Evolutionary conservation across 2,113 vertebrate genomes (phyloP), one percentile per base, ranked within the genome.

Genomic region (Boleophthalmus pectinirostris): DNA sequence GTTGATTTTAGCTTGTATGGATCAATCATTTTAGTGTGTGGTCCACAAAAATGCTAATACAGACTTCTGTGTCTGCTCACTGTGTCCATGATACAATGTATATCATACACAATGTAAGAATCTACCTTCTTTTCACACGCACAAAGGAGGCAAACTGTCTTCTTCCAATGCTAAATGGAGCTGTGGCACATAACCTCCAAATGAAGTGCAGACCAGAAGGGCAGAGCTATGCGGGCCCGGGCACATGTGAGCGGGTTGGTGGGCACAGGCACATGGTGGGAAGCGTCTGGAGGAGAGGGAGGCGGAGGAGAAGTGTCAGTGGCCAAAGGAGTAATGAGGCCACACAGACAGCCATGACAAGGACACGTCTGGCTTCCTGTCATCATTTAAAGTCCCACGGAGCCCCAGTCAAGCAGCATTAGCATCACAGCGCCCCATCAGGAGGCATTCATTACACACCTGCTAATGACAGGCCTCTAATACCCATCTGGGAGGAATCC

Each of bases 361-460:
- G 91, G 90, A 89, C 85, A 72, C 81, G 86, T 86, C 86, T 90
- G 87, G 83, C 81, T 83, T 63, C 69, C 83, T 85, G 87, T 84
- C 79, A 75, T 91, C 87, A 85, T 84, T 90, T 82, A 83, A 61
- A 84, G 83, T 87, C 87, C 89, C 85, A 76, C 79, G 57, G 85
- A 85, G 83, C 57, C 80, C 78, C 82, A 85, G 84, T 89, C 88
- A 82, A 65, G 74, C 66, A 23, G 61, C 80, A 87, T 90, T 91
- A 90, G 77, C 84, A 82, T 90, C 89, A 90, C 86, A 73, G 77
- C 23, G 73, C 71, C 79, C 84, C 84, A 90, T 91, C 88, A 87
- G 71, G 73, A 85, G 79, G 78, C 86, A 90, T 90, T 92, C 89
- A 91, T 91, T 88, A 86, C 87, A 90, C 87, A 92, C 89, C 90